Evolutionary conservation across 1,140 invertebrate genomes (phyloP), one percentile per base, ranked within the genome.

Genomic region (Samia ricini): DNA sequence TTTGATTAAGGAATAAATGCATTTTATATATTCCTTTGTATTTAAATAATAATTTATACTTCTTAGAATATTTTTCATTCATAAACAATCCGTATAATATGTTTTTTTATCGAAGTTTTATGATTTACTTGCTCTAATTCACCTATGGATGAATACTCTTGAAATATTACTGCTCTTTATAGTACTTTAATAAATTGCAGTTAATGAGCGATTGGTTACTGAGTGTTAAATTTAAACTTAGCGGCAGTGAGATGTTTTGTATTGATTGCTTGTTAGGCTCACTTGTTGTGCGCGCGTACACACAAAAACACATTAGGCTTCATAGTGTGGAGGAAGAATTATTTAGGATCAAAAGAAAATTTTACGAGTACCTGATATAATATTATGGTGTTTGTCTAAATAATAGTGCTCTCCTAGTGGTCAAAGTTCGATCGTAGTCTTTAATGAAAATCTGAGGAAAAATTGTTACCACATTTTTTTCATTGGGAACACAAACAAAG

Each of bases 201-300:
- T 60, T 58, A 36, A 81, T 69, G 81, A 86, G 74, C 83, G 81
- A 89, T 89, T 89, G 84, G 79, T 83, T 72, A 64, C 63, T 61
- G 68, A 67, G 71, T 71, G 77, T 67, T 77, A 85, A 85, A 87
- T 85, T 89, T 88, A 83, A 77, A 70, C 74, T 88, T 81, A 87
- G 76, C 69, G 74, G 74, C 73, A 77, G 76, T 70, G 72, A 59
- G 68, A 54, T 60, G 70, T 68, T 75, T 69, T 76, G 70, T 71
- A 66, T 76, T 64, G 73, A 63, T 61, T 63, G 82, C 84, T 89
- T 85, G 85, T 89, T 88, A 89, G 83, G 60, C 61, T 75, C 81
- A 83, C 87, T 89, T 89, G 87, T 89, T 88, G 72, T 77, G 80
- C 66, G 79, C 80, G 82, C 79, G 81, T 78, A 74, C 78, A 78